These are phyloP conservation scores for Loripinus fragilis DNA, from an alignment of 2,888 invertebrate species.

Conservation along the genomic window DNA sequence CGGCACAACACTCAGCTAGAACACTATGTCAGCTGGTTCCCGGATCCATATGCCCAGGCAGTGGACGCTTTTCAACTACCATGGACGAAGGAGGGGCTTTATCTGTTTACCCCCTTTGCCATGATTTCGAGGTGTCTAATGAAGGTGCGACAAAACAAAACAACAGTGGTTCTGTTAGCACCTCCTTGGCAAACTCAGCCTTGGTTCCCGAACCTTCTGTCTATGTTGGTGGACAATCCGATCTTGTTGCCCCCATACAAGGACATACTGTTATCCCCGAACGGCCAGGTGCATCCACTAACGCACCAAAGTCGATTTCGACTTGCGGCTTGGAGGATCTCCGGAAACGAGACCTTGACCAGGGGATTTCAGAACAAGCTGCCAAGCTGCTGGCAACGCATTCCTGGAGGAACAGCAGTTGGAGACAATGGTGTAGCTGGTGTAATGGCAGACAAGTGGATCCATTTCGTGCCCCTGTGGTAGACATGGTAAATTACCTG, in stretches of 20 bases:
- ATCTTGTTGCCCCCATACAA: constrained; percentile 6
- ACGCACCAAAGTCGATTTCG: background rate
- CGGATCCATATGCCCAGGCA: background rate
- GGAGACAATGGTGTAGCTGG: constrained; percentile 21
- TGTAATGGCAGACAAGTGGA: constrained; percentile 14
- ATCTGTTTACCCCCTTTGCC: constrained; percentile 27
- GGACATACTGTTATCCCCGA: constrained; percentile 5
- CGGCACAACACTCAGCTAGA: constrained; percentile 18
- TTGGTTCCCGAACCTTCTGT: background rate
- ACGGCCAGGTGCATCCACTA: background rate
- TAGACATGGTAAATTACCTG: background rate
- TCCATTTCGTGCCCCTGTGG: constrained; percentile 10
- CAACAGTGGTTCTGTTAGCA: constrained; percentile 15
- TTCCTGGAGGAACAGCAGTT: constrained; percentile 16
- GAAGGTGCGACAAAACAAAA: constrained; percentile 20
- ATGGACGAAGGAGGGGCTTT: background rate
- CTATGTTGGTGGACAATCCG: constrained; percentile 6
- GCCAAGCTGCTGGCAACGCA: constrained; percentile 7
- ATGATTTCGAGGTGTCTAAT: constrained; percentile 14
- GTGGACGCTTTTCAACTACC: constrained; percentile 9
- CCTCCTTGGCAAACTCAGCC: constrained; percentile 26
- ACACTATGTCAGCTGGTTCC: constrained; percentile 6
- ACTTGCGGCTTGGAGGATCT: constrained; percentile 29
- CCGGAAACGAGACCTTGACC: constrained; percentile 7
- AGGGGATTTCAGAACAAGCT: constrained; percentile 16